Percentiles rank a stretch among this genome's conserved stretches.
phyloP scores from a whole-genome alignment of 2,113 vertebrate genomes.

The Mus musculus region GRCm39 chrX:152505501-152506000 shows the following conservation, averaged over 20 bases:
- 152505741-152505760: constrained; percentile 10
- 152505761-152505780: constrained; percentile 1
- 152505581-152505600: not conserved
- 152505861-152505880: not conserved
- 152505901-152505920: constrained; percentile 46
- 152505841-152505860: not conserved
- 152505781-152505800: constrained; percentile 5
- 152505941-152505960: constrained; percentile 26
- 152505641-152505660: not conserved
- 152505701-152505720: constrained; percentile 8
- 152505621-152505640: not conserved
- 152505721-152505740: constrained; percentile 11
- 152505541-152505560: not conserved
- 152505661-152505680: constrained; percentile 32
- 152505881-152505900: not conserved
- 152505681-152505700: constrained; percentile 20
- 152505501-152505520: constrained; percentile 43
- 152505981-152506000: not conserved
- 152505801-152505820: not conserved
- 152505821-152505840: not conserved
- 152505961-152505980: constrained; percentile 29
- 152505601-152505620: constrained; percentile 26
- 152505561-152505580: not conserved
- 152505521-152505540: constrained; percentile 47
- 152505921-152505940: constrained; percentile 42